Percentiles rank a stretch among this genome's conserved stretches.
phyloP scores from a whole-genome alignment of 2,113 vertebrate species.

The Excalfactoria chinensis region DNA sequence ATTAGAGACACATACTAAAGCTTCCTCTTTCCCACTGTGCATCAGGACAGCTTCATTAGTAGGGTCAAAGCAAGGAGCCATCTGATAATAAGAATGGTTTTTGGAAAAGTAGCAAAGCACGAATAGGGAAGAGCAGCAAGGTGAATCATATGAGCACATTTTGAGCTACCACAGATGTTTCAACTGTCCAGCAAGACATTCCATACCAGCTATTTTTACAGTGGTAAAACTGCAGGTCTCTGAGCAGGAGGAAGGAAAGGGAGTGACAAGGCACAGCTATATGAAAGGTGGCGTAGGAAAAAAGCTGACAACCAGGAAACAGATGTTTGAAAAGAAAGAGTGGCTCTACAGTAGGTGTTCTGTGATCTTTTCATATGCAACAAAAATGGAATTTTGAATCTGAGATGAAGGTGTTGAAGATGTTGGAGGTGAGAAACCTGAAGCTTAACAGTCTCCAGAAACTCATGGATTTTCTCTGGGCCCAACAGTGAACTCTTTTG shows the following conservation, averaged over 20 bases:
- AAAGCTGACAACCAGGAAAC: conserved; percentile 17
- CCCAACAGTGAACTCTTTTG: not conserved
- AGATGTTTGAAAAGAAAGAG: conserved; percentile 27
- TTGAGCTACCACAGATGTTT: not conserved
- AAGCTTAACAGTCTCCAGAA: not conserved
- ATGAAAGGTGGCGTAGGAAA: conserved; percentile 19
- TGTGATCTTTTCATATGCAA: conserved; percentile 28
- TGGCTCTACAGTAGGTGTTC: not conserved
- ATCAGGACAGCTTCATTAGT: not conserved
- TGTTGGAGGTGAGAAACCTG: not conserved
- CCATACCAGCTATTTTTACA: conserved; percentile 1
- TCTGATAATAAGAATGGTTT: not conserved
- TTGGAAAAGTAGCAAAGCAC: not conserved
- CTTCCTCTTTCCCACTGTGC: not conserved
- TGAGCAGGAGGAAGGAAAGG: conserved; percentile 50
- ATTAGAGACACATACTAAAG: not conserved
- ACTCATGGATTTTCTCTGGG: not conserved
- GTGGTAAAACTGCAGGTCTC: not conserved
- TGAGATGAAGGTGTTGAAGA: not conserved
- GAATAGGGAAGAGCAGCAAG: not conserved
- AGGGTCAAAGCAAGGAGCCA: accelerated
- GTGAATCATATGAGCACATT: not conserved
- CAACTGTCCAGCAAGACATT: not conserved
- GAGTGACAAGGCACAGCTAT: conserved; percentile 29
- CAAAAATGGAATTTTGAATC: not conserved